A percentile compares a stretch with the other conserved stretches of the same genome.
These are phyloP conservation scores for Serranus cabrilla DNA, from an alignment of 2,797 vertebrate species.

Conservation along the genomic window DNA sequence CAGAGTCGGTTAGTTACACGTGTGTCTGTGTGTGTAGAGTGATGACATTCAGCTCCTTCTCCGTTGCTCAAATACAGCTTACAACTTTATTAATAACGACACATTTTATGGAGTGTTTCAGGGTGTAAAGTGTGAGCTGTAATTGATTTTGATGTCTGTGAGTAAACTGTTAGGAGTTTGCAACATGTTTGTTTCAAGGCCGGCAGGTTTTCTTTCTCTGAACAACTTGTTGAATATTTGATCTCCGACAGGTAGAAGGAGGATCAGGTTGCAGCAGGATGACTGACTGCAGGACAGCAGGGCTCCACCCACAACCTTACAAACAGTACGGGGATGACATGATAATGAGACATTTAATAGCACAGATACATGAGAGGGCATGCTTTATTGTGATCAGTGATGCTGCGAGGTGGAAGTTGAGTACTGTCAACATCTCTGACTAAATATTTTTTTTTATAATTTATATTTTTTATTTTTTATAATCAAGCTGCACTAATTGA, in stretches of 20 bases:
- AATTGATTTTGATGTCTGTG: neutral
- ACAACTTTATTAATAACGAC: neutral
- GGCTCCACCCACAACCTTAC: slow-evolving; percentile 11
- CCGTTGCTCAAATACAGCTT: neutral
- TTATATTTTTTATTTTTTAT: too few species aligned
- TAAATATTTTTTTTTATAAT: too few species aligned
- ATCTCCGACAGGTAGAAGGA: slow-evolving; percentile 49
- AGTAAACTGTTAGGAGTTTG: neutral
- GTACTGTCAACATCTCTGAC: neutral
- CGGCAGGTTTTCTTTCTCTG: slow-evolving; percentile 28
- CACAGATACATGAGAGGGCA: slow-evolving; percentile 36
- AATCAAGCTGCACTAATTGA: slow-evolving; percentile 1
- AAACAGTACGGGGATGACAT: slow-evolving; percentile 1
- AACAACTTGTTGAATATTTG: slow-evolving; percentile 77
- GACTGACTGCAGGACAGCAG: slow-evolving; percentile 44
- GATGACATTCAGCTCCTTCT: neutral
- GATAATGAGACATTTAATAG: slow-evolving; percentile 45
- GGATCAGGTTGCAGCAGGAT: slow-evolving; percentile 63
- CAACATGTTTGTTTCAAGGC: slow-evolving; percentile 17
- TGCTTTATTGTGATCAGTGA: slow-evolving; percentile 10
- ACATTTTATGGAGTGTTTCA: neutral
- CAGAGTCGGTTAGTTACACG: neutral
- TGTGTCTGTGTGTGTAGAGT: neutral
- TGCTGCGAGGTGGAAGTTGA: neutral
- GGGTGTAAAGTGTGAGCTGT: neutral